phyloP scores from a whole-genome alignment of 2,113 vertebrate genomes.

The Neogale vison region DNA sequence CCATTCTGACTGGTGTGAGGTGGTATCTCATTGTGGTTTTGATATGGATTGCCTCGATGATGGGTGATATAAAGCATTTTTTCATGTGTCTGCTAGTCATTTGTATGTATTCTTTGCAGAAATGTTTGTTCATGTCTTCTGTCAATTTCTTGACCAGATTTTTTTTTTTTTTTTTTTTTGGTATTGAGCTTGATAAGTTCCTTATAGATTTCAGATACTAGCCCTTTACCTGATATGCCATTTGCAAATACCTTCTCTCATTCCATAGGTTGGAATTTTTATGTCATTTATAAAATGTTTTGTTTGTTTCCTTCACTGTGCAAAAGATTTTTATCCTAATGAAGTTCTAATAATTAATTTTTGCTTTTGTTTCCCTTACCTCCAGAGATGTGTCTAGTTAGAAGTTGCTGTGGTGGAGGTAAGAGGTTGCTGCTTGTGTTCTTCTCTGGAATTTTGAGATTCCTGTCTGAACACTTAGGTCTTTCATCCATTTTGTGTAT shows the following conservation, averaged over 20 bases:
- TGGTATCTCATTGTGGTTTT: background rate
- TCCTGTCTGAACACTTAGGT: background rate
- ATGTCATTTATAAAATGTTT: background rate
- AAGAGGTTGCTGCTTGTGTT: background rate
- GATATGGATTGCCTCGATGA: background rate
- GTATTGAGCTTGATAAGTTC: background rate
- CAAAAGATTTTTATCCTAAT: background rate
- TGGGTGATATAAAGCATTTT: background rate
- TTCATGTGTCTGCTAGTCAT: background rate
- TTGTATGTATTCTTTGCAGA: background rate
- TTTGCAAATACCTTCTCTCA: background rate
- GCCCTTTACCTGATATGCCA: background rate
- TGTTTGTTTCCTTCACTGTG: background rate
- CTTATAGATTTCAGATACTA: background rate
- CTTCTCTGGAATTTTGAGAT: background rate
- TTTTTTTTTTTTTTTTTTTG: background rate
- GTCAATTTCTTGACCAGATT: background rate
- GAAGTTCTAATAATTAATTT: background rate
- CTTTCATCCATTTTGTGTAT: background rate
- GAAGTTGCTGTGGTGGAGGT: background rate
- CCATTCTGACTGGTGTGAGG: background rate
- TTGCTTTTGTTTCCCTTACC: background rate
- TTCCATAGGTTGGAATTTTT: background rate
- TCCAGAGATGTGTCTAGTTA: background rate
- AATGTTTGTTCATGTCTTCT: background rate